Evolutionary conservation across 2,797 vertebrate genomes (phyloP), one percentile per base, ranked within the genome.

Genomic region (Bradypus variegatus): DNA sequence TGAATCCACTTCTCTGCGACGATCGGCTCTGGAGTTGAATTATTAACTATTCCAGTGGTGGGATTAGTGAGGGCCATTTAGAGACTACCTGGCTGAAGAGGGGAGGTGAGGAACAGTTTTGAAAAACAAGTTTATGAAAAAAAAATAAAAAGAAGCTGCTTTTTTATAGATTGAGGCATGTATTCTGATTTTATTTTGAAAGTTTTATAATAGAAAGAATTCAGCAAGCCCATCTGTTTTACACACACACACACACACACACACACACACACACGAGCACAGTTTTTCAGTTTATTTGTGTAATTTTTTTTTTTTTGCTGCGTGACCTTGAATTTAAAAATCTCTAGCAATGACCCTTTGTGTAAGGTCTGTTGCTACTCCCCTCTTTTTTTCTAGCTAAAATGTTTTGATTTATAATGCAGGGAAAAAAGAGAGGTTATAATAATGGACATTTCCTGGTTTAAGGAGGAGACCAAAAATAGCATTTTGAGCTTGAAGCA

Each of bases 51-150:
- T 91, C 65, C 81, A 27, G 62, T 81, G 27, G 62, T 45, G 65
- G 64, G 62, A 41, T 90, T 94, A 91, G 85, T 92, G 89, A 94
- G 86, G 90, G 76, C 80, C 21, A 69, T 95, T 94, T 83, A 90
- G 93, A 53, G 69, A 6, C 45, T 53, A 65, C 86, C 48, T 94
- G 79, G 89, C 31, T 19, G 3, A 88, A 90, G 80, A 41, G 25
- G 62, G 81, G 92, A 91, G 88, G 76, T 27, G 88, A 89, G 65
- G 62, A 76, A 64, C 27, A 15, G 33, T 45, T 91, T 69, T 80
- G 84, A 89, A 93, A 81, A 88, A 94, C 81, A 90, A 69, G 58
- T 88, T 95, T 91, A 80, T 60, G 16, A 2, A 50, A 76, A 82
- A 92, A 67, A 65, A 67, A 45, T 45, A 45, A 31, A 50, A 50